Evolutionary conservation across 2,888 invertebrate species (phyloP).

Genomic region (Chymomyza fuscimana): DNA sequence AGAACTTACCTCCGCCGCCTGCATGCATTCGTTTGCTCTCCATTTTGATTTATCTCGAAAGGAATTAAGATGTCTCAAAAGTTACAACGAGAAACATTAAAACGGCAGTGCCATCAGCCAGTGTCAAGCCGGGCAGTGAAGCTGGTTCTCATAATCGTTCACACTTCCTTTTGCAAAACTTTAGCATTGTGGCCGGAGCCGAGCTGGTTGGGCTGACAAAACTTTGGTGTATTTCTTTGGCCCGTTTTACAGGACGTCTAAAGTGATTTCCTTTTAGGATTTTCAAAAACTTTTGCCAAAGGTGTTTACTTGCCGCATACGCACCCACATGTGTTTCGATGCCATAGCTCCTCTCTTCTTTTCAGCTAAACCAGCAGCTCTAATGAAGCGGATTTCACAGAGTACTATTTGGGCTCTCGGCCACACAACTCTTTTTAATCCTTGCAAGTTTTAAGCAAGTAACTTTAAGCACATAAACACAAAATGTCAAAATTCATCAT

Average conservation of each 20-base stretch:
- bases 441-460: conserved; percentile 74
- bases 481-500: conserved; percentile 75
- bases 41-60: conserved; percentile 72
- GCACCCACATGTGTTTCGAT: conserved; percentile 27
- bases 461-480: conserved; percentile 65
- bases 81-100: conserved; percentile 63
- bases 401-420: conserved; percentile 51
- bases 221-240: conserved; percentile 62
- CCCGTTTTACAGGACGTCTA: conserved; percentile 59
- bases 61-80: conserved; percentile 78
- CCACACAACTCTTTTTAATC: conserved; percentile 72
- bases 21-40: conserved; percentile 13
- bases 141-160: conserved; percentile 64
- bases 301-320: conserved; percentile 58
- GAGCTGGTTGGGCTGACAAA: conserved; percentile 39
- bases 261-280: conserved; percentile 77
- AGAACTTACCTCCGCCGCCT: conserved; percentile 9
- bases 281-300: conserved; percentile 74
- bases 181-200: not conserved
- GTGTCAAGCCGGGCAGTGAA: conserved; percentile 16
- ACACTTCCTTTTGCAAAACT: conserved; percentile 47
- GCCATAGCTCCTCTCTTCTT: not conserved
- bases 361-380: conserved; percentile 18
- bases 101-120: conserved; percentile 31
- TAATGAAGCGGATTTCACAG: conserved; percentile 64